phyloP scores from a whole-genome alignment of 2,888 invertebrate species.

The Agrilus biguttatus region DNA sequence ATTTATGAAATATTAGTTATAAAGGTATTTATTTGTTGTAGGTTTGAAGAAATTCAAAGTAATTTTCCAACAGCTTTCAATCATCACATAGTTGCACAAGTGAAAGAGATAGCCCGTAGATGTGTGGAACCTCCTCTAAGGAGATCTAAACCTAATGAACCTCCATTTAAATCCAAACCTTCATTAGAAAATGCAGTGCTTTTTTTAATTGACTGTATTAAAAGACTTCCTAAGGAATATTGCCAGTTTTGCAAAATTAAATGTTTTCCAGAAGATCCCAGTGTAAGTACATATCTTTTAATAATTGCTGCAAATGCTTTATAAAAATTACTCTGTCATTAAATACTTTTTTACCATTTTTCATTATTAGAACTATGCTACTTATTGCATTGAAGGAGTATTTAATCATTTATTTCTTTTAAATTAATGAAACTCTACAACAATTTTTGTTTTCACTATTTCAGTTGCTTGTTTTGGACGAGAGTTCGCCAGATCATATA shows the following conservation, averaged over 20 bases:
- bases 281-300: conserved; percentile 24
- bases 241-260: conserved; percentile 48
- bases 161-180: conserved; percentile 44
- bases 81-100: conserved; percentile 47
- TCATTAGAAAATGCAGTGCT: conserved; percentile 44
- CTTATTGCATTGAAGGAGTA: too few species aligned
- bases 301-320: too few species aligned
- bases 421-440: too few species aligned
- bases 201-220: conserved; percentile 47
- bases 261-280: conserved; percentile 44
- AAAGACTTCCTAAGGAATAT: conserved; percentile 42
- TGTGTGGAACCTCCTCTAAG: conserved; percentile 55
- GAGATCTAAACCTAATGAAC: conserved; percentile 34
- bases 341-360: too few species aligned
- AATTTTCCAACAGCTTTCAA: conserved; percentile 50
- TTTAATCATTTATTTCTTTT: too few species aligned
- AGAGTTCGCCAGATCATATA: conserved; percentile 41
- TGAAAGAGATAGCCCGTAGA: conserved; percentile 49
- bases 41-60: conserved; percentile 42
- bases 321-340: too few species aligned
- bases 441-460: conserved; percentile 11
- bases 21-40: conserved; percentile 16
- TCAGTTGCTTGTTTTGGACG: conserved; percentile 39
- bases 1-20: background rate
- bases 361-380: too few species aligned